Base-by-base conservation (phyloP, 2,797 vertebrate species). In the Aplochiton taeniatus region DNA sequence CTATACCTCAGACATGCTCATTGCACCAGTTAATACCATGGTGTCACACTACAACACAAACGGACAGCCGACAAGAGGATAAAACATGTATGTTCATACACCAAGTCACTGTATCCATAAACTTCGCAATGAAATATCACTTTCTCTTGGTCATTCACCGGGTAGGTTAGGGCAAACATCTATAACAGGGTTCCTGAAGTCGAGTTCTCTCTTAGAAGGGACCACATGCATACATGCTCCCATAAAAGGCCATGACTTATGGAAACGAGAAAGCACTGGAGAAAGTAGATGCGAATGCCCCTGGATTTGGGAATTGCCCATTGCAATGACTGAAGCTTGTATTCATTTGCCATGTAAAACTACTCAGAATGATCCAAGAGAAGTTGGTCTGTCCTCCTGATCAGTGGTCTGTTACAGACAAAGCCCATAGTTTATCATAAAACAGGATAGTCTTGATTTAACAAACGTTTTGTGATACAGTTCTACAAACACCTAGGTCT, bases 251-350 rank as follows among this genome's bases (percentile, higher is more conserved):
- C 65, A 80, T 77, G 77, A 77, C 73, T 47, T 10, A 56, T 67
- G 72, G 73, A 82, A 82, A 84, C 72, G 70, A 85, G 70, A 79
- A 76, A 83, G 82, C 83, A 87, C 85, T 87, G 78, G 75, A 66
- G 61, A 75, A 46, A 83, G 87, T 75, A 83, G 83, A 90, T 84
- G 85, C 83, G 75, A 68, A 77, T 80, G 79, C 80, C 81, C 82
- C 86, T 81, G 80, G 76, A 75, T 78, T 77, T 63, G 49, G 16
- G 65, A 67, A 9, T 65, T 53, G 65, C 8, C 53, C 69, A 47
- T 70, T 9, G 49, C 61, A 43, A 11, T 80, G 42, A 80, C 76
- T 74, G 76, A 77, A 72, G 72, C 68, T 69, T 63, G 31, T 44
- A 11, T 18, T 53, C 10, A 73, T 67, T 73, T 75, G 17, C 65